These are phyloP conservation scores for Epistrophe eligans DNA, from an alignment of 2,888 invertebrate genomes.

Conservation along the genomic window DNA sequence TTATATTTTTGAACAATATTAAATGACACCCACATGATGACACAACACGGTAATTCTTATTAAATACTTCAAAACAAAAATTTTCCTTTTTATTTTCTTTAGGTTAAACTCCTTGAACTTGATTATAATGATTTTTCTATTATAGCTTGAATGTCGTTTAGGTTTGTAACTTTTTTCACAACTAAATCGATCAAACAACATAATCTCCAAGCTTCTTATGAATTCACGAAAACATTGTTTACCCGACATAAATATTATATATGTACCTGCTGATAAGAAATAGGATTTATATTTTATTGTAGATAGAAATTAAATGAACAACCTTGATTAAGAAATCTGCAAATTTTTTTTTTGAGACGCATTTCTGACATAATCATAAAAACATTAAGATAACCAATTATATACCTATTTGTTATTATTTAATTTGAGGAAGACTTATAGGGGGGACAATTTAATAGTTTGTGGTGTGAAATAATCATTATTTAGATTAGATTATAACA, in stretches of 20 bases:
- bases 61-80: neutral
- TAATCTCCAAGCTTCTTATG: neutral
- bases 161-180: neutral
- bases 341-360: neutral
- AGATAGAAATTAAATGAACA: neutral
- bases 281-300: neutral
- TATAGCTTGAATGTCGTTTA: neutral
- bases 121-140: neutral
- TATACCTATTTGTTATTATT: neutral
- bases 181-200: slow-evolving; percentile 20
- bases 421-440: neutral
- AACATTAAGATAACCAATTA: neutral
- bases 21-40: neutral
- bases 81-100: neutral
- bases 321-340: slow-evolving; percentile 22
- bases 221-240: neutral
- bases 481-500: slow-evolving; percentile 3
- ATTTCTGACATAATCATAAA: slow-evolving; percentile 2
- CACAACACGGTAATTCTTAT: neutral
- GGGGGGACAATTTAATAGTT: neutral
- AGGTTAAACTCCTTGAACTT: neutral
- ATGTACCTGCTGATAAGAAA: neutral
- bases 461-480: neutral
- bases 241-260: neutral
- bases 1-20: neutral